Conservation (phyloP, 2,113 vertebrate genomes). For the Ardeotis arabs region DNA sequence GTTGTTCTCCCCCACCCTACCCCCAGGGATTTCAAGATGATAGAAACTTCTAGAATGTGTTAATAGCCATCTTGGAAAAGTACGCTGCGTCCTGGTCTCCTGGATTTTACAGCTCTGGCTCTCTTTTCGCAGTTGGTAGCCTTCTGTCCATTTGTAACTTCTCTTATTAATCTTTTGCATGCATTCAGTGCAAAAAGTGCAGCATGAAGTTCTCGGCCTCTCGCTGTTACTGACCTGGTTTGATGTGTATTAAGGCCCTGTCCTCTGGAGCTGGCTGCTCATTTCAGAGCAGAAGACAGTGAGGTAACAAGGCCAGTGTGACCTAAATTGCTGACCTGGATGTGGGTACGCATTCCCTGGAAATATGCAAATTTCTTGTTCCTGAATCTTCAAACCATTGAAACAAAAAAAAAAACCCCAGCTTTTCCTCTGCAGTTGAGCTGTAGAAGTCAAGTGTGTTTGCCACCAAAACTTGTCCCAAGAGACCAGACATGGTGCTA, state of each 20-base stretch:
- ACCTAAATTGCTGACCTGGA: neutral
- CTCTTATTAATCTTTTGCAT: neutral
- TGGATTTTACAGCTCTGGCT: neutral
- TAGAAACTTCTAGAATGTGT: neutral
- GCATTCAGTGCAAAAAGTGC: neutral
- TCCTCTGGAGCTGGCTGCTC: neutral
- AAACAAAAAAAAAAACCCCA: neutral
- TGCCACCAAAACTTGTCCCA: neutral
- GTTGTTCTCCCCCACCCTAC: fast-evolving
- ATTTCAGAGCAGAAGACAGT: neutral
- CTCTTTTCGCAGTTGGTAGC: neutral
- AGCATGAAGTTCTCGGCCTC: neutral
- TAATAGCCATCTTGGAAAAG: neutral
- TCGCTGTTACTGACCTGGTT: neutral
- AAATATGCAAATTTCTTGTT: neutral
- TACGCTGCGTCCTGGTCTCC: neutral
- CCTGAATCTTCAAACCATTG: neutral
- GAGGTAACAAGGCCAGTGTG: fast-evolving
- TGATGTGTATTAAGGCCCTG: neutral
- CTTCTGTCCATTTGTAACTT: neutral
- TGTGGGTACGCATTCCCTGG: neutral
- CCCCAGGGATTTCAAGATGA: neutral
- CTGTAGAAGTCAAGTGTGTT: neutral
- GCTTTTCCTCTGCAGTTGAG: neutral
- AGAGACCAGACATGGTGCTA: neutral